These are phyloP conservation scores for Habrosyne pyritoides DNA, from an alignment of 2,888 invertebrate species.

Conservation along the genomic window DNA sequence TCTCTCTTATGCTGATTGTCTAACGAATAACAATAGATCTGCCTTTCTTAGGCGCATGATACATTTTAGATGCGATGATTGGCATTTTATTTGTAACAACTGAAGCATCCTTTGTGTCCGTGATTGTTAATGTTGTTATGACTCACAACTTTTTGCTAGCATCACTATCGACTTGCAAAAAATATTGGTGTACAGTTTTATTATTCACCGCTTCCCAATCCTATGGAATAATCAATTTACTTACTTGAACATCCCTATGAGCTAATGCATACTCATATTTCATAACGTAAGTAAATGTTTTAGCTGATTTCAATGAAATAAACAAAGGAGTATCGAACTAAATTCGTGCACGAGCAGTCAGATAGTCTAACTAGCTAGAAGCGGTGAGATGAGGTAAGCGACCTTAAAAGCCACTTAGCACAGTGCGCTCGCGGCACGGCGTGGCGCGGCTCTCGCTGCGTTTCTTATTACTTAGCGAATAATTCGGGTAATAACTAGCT, in stretches of 20 bases:
- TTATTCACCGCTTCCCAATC: not conserved
- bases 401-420: constrained; percentile 81
- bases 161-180: not conserved
- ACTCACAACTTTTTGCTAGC: constrained; percentile 43
- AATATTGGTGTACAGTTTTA: not conserved
- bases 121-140: constrained; percentile 44
- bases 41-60: constrained; percentile 34
- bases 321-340: constrained; percentile 54
- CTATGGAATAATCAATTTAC: not conserved
- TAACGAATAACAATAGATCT: constrained; percentile 21
- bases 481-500: constrained; percentile 61
- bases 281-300: constrained; percentile 23
- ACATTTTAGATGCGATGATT: constrained; percentile 51
- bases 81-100: constrained; percentile 51
- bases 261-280: no score
- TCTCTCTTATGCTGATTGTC: not conserved
- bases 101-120: constrained; percentile 53
- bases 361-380: constrained; percentile 55
- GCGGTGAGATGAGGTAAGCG: constrained; percentile 77
- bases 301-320: constrained; percentile 50
- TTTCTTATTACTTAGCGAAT: constrained; percentile 74
- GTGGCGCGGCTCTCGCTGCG: constrained; percentile 52
- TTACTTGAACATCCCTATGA: not conserved
- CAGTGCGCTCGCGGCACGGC: constrained; percentile 58
- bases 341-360: constrained; percentile 63